Evolutionary conservation across 1,140 invertebrate genomes (phyloP).

Genomic region (Leptonema lineaticorne): DNA sequence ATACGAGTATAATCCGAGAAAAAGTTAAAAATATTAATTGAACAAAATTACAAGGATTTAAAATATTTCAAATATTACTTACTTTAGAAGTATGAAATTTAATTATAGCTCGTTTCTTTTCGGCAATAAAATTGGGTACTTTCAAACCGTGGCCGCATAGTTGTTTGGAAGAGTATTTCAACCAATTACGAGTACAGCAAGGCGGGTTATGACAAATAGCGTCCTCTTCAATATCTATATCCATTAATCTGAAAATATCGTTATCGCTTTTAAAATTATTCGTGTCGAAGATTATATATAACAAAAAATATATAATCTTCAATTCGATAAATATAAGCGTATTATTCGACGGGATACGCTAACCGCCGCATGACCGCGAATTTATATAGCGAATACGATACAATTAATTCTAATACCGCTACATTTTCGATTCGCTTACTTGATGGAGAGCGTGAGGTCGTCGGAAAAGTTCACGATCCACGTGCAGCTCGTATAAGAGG

Average conservation of each 20-base stretch:
- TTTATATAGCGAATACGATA: neutral
- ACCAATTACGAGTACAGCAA: conserved; percentile 36
- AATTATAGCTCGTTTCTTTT: conserved; percentile 15
- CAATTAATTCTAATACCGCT: neutral
- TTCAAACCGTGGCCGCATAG: conserved; percentile 32
- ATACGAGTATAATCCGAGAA: neutral
- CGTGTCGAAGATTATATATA: neutral
- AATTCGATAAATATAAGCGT: neutral
- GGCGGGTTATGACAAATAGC: conserved; percentile 7
- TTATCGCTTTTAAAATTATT: neutral
- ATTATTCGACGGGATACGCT: neutral
- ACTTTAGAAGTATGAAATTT: conserved; percentile 38
- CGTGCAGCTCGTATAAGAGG: conserved; percentile 33
- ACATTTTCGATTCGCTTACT: neutral
- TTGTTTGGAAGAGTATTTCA: conserved; percentile 20
- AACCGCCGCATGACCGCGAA: neutral
- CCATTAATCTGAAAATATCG: conserved; percentile 20
- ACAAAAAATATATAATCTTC: neutral
- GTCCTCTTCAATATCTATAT: conserved; percentile 37
- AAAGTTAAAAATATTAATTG: neutral
- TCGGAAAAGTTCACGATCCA: conserved; percentile 30
- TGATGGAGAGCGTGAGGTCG: conserved; percentile 18
- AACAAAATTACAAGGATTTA: too few relatives aligned
- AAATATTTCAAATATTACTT: neutral
- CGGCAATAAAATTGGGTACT: neutral